phyloP scores from a whole-genome alignment of 2,888 invertebrate genomes.

The Drosophila picticornis region DNA sequence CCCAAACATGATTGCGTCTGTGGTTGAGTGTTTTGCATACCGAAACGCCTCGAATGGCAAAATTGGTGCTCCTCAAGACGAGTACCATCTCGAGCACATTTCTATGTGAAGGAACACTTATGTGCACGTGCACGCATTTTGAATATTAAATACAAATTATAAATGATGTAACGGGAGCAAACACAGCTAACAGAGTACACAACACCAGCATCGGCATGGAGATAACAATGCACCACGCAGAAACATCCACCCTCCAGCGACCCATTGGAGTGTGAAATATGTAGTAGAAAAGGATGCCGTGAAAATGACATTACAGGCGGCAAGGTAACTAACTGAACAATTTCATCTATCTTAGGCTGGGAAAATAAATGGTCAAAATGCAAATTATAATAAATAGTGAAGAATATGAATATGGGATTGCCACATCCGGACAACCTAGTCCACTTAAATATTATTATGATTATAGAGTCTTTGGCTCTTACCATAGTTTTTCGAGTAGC shows the following conservation, averaged over 20 bases:
- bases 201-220: neutral
- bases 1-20: constrained; percentile 1
- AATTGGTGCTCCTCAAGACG: constrained; percentile 2
- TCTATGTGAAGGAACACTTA: constrained; percentile 6
- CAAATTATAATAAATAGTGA: neutral
- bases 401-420: neutral
- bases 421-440: neutral
- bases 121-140: constrained; percentile 34
- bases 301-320: constrained; percentile 19
- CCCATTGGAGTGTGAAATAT: constrained; percentile 27
- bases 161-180: constrained; percentile 36
- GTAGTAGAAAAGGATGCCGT: constrained; percentile 11
- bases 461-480: constrained; percentile 17
- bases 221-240: constrained; percentile 19
- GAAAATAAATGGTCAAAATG: neutral
- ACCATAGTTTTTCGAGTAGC: constrained; percentile 83
- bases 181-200: constrained; percentile 4
- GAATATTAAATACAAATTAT: constrained; percentile 66
- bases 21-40: constrained; percentile 25
- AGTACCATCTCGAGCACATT: constrained; percentile 3
- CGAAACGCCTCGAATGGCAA: constrained; percentile 12
- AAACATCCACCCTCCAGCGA: neutral
- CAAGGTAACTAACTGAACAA: constrained; percentile 1
- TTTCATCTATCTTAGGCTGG: neutral
- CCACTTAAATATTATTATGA: neutral